phyloP scores from a whole-genome alignment of 2,888 invertebrate genomes.

The Lissonota sp. region DNA sequence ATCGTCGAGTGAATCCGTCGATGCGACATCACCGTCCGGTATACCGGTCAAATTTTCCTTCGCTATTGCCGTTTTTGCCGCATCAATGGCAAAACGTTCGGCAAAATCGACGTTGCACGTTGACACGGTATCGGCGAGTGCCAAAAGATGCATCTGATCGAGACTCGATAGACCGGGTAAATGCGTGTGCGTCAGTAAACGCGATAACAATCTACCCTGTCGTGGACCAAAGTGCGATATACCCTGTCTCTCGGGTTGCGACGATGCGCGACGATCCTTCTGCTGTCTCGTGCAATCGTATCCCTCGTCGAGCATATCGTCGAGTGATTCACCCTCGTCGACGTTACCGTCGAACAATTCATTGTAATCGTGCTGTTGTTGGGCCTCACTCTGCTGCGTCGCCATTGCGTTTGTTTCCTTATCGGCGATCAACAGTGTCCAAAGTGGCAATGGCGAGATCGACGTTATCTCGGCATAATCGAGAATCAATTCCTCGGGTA shows the following conservation, averaged over 20 bases:
- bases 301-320: constrained; percentile 90
- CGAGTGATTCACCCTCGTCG: constrained; percentile 92
- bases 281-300: constrained; percentile 86
- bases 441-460: constrained; percentile 98
- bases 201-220: constrained; percentile 93
- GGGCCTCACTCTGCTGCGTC: constrained; percentile 82
- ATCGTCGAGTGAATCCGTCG: constrained; percentile 95
- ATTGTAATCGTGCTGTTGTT: constrained; percentile 92
- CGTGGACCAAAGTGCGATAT: constrained; percentile 95
- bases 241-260: constrained; percentile 90
- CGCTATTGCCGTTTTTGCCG: constrained; percentile 88
- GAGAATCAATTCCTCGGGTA: constrained; percentile 94
- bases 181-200: constrained; percentile 97
- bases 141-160: constrained; percentile 99
- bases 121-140: constrained; percentile 98
- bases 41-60: constrained; percentile 87
- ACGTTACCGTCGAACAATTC: constrained; percentile 94
- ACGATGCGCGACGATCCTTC: constrained; percentile 87
- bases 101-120: constrained; percentile 96
- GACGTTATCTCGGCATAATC: constrained; percentile 98
- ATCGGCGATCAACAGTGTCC: constrained; percentile 98
- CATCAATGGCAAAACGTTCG: constrained; percentile 90
- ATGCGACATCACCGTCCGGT: constrained; percentile 85
- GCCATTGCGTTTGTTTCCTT: constrained; percentile 87
- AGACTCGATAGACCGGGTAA: constrained; percentile 97